phyloP scores from a whole-genome alignment of 1,140 invertebrate species.

The Physella acuta region DNA sequence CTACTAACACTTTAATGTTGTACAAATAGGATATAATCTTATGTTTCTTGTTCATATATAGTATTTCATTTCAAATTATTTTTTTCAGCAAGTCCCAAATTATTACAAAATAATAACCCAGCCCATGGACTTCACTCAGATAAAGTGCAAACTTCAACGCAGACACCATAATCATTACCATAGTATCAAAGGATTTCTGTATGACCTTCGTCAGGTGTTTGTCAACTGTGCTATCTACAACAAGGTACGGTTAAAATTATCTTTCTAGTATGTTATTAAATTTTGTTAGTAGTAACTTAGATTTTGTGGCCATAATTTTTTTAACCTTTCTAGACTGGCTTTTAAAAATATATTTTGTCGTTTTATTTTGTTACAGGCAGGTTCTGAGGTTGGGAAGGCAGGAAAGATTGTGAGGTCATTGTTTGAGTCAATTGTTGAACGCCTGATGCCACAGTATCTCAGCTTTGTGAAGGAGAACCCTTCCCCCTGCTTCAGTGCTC shows the following conservation, averaged over 20 bases:
- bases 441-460: constrained; percentile 76
- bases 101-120: constrained; percentile 76
- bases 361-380: constrained; percentile 71
- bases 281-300: no score
- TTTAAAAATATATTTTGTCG: no score
- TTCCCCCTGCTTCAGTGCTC: constrained; percentile 24
- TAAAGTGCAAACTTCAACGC: constrained; percentile 76
- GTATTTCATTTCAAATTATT: no score
- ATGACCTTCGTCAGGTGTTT: constrained; percentile 83
- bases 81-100: constrained; percentile 68
- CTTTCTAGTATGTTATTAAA: no score
- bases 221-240: constrained; percentile 84
- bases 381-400: constrained; percentile 80
- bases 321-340: no score
- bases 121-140: constrained; percentile 82
- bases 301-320: no score
- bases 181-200: constrained; percentile 74
- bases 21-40: no score
- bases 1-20: no score
- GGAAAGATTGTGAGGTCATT: constrained; percentile 82
- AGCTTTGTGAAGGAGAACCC: constrained; percentile 27
- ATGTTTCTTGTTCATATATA: no score
- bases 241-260: constrained; percentile 75
- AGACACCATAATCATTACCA: constrained; percentile 73
- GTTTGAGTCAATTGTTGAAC: constrained; percentile 78